Evolutionary conservation across 1,140 invertebrate genomes (phyloP).

Genomic region (Brachionus plicatilis): DNA sequence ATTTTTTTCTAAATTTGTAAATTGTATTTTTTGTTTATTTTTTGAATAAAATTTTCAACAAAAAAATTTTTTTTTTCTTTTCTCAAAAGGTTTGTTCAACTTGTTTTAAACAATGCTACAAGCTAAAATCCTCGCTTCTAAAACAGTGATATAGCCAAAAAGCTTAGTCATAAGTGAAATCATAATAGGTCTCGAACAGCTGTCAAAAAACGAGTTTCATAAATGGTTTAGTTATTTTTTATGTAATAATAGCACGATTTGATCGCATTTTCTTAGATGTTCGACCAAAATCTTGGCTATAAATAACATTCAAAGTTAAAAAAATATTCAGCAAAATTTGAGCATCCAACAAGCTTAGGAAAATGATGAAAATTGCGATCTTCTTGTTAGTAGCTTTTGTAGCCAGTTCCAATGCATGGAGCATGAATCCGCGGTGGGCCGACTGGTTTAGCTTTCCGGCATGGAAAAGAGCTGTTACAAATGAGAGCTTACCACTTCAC

Average conservation of each 20-base stretch:
- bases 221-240: background rate
- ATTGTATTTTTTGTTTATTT: slow-evolving; percentile 20
- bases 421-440: background rate
- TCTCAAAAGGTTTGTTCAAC: background rate
- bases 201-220: background rate
- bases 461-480: background rate
- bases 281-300: background rate
- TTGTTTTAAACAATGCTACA: background rate
- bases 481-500: background rate
- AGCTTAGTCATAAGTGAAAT: background rate
- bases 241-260: background rate
- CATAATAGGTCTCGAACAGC: background rate
- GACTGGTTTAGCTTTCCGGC: background rate
- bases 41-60: background rate
- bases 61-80: background rate
- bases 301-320: background rate
- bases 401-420: background rate
- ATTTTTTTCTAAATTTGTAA: slow-evolving; percentile 15
- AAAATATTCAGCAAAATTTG: background rate
- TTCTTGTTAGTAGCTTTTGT: background rate
- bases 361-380: slow-evolving; percentile 1
- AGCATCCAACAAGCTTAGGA: background rate
- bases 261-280: background rate
- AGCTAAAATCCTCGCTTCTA: background rate
- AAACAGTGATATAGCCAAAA: background rate